Conservation (phyloP, 2,888 invertebrate species). For the Rutpela maculata region DNA sequence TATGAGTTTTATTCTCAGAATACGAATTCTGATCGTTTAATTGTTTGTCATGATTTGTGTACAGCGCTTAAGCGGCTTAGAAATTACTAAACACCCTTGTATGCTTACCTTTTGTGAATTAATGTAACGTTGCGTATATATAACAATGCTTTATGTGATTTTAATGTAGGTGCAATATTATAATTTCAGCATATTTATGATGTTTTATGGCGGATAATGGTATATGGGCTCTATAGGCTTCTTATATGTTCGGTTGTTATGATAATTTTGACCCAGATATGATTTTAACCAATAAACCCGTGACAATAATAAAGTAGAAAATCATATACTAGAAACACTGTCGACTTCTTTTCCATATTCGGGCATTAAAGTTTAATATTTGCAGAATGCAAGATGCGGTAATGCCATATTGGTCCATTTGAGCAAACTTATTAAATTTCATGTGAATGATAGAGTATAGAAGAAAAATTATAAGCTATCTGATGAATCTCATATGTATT, state of each 20-base stretch:
- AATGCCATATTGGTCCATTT: no score
- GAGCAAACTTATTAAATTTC: no score
- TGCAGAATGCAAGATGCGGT: no score
- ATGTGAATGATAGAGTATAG: no score
- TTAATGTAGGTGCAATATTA: constrained; percentile 12
- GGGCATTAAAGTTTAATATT: no score
- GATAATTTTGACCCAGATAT: constrained; percentile 14
- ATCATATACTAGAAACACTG: background rate
- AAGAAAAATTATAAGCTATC: no score
- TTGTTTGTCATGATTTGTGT: constrained; percentile 67
- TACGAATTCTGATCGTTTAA: constrained; percentile 69
- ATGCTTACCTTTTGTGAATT: constrained; percentile 5
- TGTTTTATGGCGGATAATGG: constrained; percentile 1
- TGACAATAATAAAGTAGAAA: constrained; percentile 7
- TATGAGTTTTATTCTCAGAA: constrained; percentile 67
- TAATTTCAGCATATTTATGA: constrained; percentile 5
- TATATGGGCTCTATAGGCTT: background rate
- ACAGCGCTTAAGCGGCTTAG: constrained; percentile 14
- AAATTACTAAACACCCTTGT: background rate
- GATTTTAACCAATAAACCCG: background rate
- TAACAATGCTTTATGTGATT: constrained; percentile 7
- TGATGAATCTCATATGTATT: no score
- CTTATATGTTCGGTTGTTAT: constrained; percentile 10
- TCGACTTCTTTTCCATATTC: background rate
- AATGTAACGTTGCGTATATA: constrained; percentile 7